A percentile compares a stretch with the other conserved stretches of the same genome.
Evolutionary conservation across 1,140 invertebrate genomes (phyloP).

Genomic region (Diabrotica virgifera): DNA sequence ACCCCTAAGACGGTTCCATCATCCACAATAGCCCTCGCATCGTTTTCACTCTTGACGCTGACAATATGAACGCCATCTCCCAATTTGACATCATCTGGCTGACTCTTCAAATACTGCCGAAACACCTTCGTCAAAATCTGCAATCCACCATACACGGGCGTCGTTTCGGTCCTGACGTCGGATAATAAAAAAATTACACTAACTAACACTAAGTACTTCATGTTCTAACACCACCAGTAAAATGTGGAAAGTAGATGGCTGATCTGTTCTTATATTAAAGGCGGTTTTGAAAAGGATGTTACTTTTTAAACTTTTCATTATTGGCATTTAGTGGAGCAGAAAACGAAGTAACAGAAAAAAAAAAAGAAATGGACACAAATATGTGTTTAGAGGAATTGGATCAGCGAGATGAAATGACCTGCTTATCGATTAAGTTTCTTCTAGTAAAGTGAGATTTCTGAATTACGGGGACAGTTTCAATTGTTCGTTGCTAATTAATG

Average conservation of each 20-base stretch:
- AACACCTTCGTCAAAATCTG: constrained; percentile 43
- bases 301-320: constrained; percentile 34
- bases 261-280: constrained; percentile 31
- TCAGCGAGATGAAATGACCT: constrained; percentile 30
- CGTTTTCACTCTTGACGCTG: constrained; percentile 44
- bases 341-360: constrained; percentile 24
- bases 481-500: not conserved
- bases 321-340: constrained; percentile 44
- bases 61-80: constrained; percentile 63
- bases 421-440: constrained; percentile 18
- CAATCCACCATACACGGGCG: constrained; percentile 33
- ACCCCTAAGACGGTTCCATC: constrained; percentile 54
- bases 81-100: constrained; percentile 52
- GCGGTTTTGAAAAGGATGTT: constrained; percentile 26
- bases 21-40: constrained; percentile 50
- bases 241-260: constrained; percentile 26
- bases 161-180: constrained; percentile 31
- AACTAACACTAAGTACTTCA: constrained; percentile 40
- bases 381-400: constrained; percentile 34
- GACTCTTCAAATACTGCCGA: constrained; percentile 42
- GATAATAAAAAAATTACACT: constrained; percentile 47
- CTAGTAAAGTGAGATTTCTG: not conserved
- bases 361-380: constrained; percentile 37
- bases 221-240: constrained; percentile 33
- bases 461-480: not conserved